phyloP scores from a whole-genome alignment of 2,113 vertebrate species.

The Chaenocephalus aceratus region DNA sequence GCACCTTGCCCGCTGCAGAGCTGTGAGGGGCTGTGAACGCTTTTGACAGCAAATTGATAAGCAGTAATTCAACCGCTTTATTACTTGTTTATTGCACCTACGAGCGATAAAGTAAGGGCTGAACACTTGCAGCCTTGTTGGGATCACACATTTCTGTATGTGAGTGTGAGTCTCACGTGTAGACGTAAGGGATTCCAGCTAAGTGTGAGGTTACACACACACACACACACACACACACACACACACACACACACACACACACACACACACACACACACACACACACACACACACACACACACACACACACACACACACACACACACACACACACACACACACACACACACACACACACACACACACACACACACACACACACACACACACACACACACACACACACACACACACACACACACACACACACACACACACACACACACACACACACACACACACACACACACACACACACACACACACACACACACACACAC shows the following conservation, averaged over 20 bases:
- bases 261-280: no score
- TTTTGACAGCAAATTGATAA: slow-evolving; percentile 17
- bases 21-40: background rate
- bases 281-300: no score
- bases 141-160: slow-evolving; percentile 4
- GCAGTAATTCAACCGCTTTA: background rate
- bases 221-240: no score
- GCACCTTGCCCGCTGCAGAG: slow-evolving; percentile 9
- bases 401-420: background rate
- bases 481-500: background rate
- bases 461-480: no score
- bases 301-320: background rate
- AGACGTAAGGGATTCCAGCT: slow-evolving; percentile 12
- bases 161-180: slow-evolving; percentile 3
- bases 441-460: no score
- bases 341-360: no score
- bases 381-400: no score
- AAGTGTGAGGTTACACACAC: slow-evolving; percentile 6
- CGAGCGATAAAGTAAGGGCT: background rate
- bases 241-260: no score
- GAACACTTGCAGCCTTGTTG: background rate
- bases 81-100: background rate
- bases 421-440: no score
- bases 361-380: no score
- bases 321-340: no score